A percentile compares a stretch with the other conserved stretches of the same genome.
Conservation (phyloP, 1,140 invertebrate species). For the Araneus ventricosus region DNA sequence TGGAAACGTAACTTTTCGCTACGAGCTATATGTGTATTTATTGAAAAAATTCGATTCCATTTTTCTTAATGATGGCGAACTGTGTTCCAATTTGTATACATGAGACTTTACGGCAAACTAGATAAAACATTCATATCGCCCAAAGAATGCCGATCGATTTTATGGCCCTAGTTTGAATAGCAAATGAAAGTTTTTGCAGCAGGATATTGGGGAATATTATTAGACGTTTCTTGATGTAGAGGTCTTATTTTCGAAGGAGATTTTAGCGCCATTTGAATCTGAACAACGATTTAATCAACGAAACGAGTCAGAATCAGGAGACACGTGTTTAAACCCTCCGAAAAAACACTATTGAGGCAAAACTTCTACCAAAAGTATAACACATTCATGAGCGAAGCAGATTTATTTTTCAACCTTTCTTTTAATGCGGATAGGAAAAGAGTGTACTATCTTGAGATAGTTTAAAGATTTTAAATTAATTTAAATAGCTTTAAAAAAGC, state of each 20-base stretch:
- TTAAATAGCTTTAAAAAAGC: too few relatives aligned
- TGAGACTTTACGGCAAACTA: constrained; percentile 1
- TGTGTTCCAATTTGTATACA: constrained; percentile 53
- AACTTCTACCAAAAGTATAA: too few relatives aligned
- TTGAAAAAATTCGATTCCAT: constrained; percentile 56
- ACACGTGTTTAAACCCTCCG: not conserved
- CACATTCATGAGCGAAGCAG: too few relatives aligned
- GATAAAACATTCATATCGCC: constrained; percentile 35
- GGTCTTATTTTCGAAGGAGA: not conserved
- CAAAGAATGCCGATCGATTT: not conserved
- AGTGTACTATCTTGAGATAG: too few relatives aligned
- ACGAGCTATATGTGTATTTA: constrained; percentile 15
- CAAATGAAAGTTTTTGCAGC: not conserved
- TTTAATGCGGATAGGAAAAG: too few relatives aligned
- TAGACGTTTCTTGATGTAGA: not conserved
- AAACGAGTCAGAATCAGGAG: too few relatives aligned
- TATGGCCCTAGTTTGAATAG: not conserved
- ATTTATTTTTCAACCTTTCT: too few relatives aligned
- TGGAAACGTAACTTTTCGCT: constrained; percentile 34
- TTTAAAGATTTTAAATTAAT: too few relatives aligned
- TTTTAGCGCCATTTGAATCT: not conserved
- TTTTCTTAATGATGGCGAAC: constrained; percentile 56
- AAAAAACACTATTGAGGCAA: not conserved
- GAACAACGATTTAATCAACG: not conserved
- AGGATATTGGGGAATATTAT: not conserved